A percentile compares a stretch with the other conserved stretches of the same genome.
Conservation (phyloP, 2,888 invertebrate genomes). For the Toxonevra muliebris region DNA sequence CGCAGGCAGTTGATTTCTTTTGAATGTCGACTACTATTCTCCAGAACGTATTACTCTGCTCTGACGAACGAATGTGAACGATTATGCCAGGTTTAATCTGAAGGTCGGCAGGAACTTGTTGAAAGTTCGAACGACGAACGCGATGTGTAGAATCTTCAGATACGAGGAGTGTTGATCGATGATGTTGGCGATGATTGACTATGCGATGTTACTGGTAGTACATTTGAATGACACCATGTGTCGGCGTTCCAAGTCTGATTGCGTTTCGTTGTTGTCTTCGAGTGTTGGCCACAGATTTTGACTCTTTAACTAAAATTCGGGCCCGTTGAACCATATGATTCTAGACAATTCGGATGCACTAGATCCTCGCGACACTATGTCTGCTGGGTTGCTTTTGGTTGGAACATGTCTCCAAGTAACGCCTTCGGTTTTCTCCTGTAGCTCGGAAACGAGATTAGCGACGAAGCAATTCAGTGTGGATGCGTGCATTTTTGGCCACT, state of each 20-base stretch:
- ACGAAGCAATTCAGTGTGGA: constrained; percentile 37
- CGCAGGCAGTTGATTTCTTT: too few relatives aligned
- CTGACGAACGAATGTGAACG: too few relatives aligned
- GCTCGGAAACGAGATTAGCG: constrained; percentile 32
- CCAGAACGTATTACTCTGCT: too few relatives aligned
- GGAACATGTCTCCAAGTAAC: constrained; percentile 32
- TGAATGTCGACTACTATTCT: too few relatives aligned
- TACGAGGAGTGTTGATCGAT: neutral
- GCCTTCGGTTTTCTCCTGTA: constrained; percentile 26
- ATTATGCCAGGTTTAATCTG: constrained; percentile 15
- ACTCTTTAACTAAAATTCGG: constrained; percentile 7
- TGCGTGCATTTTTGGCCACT: constrained; percentile 32
- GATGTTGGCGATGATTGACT: neutral
- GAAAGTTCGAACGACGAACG: neutral
- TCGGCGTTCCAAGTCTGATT: neutral
- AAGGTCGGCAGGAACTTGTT: neutral
- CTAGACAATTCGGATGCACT: constrained; percentile 14
- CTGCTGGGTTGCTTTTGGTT: constrained; percentile 30
- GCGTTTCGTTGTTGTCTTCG: neutral
- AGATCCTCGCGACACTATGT: constrained; percentile 31
- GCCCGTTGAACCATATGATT: constrained; percentile 30
- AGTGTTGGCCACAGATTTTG: neutral
- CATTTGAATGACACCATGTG: neutral
- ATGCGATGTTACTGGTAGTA: neutral
- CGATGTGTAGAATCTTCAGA: neutral